Evolutionary conservation across 1,140 invertebrate genomes (phyloP).

Genomic region (Ladona fulva): DNA sequence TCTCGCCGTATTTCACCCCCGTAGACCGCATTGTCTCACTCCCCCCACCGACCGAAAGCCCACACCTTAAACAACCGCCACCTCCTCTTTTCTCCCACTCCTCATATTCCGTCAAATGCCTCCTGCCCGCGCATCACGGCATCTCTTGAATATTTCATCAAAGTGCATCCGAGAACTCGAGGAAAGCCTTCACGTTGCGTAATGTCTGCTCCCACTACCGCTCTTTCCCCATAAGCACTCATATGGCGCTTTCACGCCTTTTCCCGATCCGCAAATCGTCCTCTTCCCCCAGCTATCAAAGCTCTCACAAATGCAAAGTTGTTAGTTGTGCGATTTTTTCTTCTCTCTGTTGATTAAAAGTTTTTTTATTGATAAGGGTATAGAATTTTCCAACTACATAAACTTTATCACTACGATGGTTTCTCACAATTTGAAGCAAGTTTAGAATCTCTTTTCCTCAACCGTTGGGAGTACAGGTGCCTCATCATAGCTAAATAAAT

Average conservation of each 20-base stretch:
- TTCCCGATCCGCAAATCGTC: neutral
- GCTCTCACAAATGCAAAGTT: too few species aligned
- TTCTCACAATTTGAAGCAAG: too few species aligned
- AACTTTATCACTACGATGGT: too few species aligned
- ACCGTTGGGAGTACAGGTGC: too few species aligned
- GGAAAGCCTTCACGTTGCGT: neutral
- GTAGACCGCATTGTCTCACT: neutral
- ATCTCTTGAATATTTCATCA: conserved; percentile 5
- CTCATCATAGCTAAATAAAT: too few species aligned
- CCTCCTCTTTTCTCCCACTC: too few species aligned
- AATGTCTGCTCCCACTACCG: neutral
- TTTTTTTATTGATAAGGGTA: too few species aligned
- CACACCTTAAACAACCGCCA: neutral
- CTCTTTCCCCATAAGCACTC: neutral
- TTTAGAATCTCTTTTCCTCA: too few species aligned
- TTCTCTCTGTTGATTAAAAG: too few species aligned
- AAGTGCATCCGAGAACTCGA: neutral
- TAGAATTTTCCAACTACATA: too few species aligned
- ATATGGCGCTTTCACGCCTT: neutral
- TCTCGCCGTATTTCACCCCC: neutral
- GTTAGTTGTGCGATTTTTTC: too few species aligned
- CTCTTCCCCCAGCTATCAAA: neutral
- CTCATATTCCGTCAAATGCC: neutral
- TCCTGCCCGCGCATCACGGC: neutral
- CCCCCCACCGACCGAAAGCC: neutral